Conservation (phyloP, 2,113 vertebrate genomes). For the Recurvirostra avosetta region DNA sequence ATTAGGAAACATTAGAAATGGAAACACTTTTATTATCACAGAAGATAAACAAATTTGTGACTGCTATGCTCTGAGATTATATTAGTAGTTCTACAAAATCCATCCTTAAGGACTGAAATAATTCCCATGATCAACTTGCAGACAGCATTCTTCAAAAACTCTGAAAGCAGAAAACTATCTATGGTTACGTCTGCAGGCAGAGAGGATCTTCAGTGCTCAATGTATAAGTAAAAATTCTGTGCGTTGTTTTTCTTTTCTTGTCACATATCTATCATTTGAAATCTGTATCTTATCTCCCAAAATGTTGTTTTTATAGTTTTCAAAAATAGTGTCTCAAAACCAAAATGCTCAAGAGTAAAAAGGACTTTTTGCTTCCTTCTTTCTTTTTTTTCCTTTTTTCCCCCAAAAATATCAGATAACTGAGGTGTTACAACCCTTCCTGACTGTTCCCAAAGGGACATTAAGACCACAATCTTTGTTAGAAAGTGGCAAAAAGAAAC, state of each 20-base stretch:
- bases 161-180: background rate
- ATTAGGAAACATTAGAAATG: background rate
- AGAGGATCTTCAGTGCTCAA: background rate
- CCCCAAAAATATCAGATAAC: background rate
- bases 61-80: background rate
- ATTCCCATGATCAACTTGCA: constrained; percentile 5
- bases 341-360: background rate
- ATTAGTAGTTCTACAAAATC: background rate
- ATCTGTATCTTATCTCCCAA: background rate
- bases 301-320: background rate
- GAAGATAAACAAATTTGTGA: background rate
- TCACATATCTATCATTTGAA: background rate
- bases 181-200: background rate
- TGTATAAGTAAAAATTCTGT: background rate
- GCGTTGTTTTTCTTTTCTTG: background rate
- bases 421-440: background rate
- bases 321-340: background rate
- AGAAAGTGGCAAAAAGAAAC: background rate
- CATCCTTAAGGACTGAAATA: background rate
- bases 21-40: background rate
- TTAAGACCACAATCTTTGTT: background rate
- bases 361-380: background rate
- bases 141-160: constrained; percentile 30
- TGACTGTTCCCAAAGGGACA: background rate
- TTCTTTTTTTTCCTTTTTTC: background rate